Evolutionary conservation across 2,113 vertebrate genomes (phyloP).

Genomic region (Narcine bancroftii): DNA sequence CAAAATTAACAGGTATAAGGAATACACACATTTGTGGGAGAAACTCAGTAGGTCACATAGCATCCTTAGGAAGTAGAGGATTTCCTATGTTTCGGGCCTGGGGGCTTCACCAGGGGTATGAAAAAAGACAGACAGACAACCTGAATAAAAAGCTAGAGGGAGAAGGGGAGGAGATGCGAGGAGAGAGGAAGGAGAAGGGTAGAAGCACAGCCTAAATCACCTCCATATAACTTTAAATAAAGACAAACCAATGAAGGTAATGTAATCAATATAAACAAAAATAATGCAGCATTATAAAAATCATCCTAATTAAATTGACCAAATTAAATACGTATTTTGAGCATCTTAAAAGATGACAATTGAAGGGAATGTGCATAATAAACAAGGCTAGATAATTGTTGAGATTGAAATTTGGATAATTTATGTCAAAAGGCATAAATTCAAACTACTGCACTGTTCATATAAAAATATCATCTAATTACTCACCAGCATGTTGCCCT

Average conservation of each 20-base stretch:
- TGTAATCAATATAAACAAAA: neutral
- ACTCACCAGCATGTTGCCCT: neutral
- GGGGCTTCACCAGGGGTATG: too few species aligned
- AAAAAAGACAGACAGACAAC: too few species aligned
- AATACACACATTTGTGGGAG: too few species aligned
- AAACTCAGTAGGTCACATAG: too few species aligned
- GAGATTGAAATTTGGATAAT: neutral
- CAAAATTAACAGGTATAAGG: too few species aligned
- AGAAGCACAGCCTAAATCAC: neutral
- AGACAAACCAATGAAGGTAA: neutral
- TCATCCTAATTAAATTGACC: neutral
- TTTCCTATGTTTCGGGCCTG: too few species aligned
- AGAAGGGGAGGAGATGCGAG: too few species aligned
- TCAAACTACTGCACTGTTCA: neutral
- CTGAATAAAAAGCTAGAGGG: too few species aligned
- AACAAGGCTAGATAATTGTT: neutral
- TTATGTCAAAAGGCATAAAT: neutral
- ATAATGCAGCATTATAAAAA: neutral
- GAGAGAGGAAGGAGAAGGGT: too few species aligned
- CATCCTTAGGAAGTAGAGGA: too few species aligned
- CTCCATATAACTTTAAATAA: neutral
- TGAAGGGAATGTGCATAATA: neutral
- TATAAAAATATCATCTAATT: neutral
- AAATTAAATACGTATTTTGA: neutral
- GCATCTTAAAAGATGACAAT: neutral